Conservation (phyloP, 2,113 vertebrate genomes). For the Tonatia bakeri region DNA sequence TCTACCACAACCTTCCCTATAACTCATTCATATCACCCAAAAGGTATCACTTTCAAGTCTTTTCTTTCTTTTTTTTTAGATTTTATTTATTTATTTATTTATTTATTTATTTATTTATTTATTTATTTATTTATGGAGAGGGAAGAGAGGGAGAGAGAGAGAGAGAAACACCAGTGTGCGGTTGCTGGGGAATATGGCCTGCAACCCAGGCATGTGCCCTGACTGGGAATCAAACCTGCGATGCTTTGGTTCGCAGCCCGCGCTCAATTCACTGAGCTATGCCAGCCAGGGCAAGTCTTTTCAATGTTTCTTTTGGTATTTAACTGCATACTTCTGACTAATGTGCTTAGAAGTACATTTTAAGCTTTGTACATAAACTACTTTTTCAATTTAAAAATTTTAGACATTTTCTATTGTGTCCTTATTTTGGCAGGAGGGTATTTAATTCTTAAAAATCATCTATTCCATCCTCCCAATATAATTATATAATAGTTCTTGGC, state of each 20-base stretch:
- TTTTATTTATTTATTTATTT: no score
- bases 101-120: no score
- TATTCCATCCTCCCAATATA: background rate
- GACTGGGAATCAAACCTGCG: no score
- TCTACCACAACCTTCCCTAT: background rate
- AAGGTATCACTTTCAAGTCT: background rate
- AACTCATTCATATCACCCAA: background rate
- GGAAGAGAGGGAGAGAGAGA: no score
- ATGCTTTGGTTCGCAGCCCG: no score
- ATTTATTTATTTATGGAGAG: no score
- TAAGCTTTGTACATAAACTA: background rate
- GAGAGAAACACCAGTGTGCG: no score
- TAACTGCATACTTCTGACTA: background rate
- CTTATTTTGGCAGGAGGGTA: background rate
- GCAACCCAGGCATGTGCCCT: no score
- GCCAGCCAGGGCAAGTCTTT: no score
- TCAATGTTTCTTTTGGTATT: background rate
- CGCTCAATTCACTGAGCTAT: no score
- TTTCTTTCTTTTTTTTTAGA: constrained; percentile 26
- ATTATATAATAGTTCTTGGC: background rate
- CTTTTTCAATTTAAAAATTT: background rate
- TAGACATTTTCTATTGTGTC: background rate
- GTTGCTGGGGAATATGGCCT: no score
- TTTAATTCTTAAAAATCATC: constrained; percentile 18
- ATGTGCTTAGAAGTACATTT: background rate